These are phyloP conservation scores for Glaucomys volans DNA, from an alignment of 2,113 vertebrate genomes.

Conservation along the genomic window DNA sequence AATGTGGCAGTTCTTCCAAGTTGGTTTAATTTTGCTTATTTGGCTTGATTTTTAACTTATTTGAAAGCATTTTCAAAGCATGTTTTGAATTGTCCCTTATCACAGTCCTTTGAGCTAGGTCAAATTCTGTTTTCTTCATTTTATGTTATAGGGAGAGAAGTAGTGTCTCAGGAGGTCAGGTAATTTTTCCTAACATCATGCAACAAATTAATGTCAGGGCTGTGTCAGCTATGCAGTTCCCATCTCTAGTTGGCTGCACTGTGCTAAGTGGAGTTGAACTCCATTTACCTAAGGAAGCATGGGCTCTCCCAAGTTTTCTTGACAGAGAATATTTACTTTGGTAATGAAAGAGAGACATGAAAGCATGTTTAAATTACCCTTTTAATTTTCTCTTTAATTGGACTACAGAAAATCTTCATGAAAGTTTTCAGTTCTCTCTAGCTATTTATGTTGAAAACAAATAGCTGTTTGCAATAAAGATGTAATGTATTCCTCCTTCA, in stretches of 20 bases:
- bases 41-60: too few relatives aligned
- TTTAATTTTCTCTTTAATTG: constrained; percentile 67
- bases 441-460: constrained; percentile 60
- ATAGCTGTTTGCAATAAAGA: background rate
- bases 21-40: constrained; percentile 15
- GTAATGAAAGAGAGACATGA: constrained; percentile 31
- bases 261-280: background rate
- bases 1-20: constrained; percentile 13
- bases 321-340: constrained; percentile 22
- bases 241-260: background rate
- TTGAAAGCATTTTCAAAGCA: constrained; percentile 60
- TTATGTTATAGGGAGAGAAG: constrained; percentile 48
- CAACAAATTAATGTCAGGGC: constrained; percentile 58
- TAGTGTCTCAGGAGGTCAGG: constrained; percentile 47
- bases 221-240: background rate
- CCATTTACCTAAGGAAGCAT: constrained; percentile 9
- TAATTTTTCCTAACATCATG: constrained; percentile 61
- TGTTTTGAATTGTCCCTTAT: constrained; percentile 47
- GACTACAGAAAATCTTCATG: constrained; percentile 33
- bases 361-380: constrained; percentile 43
- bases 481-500: background rate
- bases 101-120: constrained; percentile 23
- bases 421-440: constrained; percentile 26
- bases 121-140: constrained; percentile 61
- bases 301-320: background rate